phyloP scores from a whole-genome alignment of 2,113 vertebrate species.

The Amazona vittata region DNA sequence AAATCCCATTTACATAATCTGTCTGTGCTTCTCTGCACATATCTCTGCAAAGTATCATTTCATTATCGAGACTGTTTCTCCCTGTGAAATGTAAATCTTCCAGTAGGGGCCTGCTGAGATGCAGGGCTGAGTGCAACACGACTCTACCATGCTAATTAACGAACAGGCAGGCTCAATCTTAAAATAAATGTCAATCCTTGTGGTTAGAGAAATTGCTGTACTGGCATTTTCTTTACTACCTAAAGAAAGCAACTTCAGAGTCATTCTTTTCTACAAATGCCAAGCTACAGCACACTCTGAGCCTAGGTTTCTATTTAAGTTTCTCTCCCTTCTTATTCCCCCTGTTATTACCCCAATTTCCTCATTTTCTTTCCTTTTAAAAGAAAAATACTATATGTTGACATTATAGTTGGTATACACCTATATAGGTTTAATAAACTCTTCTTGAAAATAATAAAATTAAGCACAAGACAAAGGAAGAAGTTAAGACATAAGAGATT shows the following conservation, averaged over 20 bases:
- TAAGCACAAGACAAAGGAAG: background rate
- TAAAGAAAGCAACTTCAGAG: slow-evolving; percentile 13
- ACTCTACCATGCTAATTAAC: slow-evolving; percentile 6
- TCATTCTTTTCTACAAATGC: background rate
- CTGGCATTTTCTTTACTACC: background rate
- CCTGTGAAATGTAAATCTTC: slow-evolving; percentile 50
- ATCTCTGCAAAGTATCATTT: slow-evolving; percentile 44
- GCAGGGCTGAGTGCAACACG: background rate
- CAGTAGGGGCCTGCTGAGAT: background rate
- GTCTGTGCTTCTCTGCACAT: background rate
- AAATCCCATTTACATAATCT: slow-evolving; percentile 41
- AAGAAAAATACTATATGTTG: background rate
- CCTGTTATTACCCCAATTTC: background rate
- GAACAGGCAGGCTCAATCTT: slow-evolving; percentile 10
- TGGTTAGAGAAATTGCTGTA: slow-evolving; percentile 20
- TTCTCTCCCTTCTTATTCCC: background rate
- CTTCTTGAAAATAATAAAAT: background rate
- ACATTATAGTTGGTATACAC: background rate
- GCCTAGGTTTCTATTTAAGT: background rate
- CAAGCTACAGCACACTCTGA: background rate
- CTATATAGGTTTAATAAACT: background rate
- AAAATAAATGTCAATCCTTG: background rate
- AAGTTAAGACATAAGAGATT: background rate
- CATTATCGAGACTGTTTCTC: slow-evolving; percentile 22
- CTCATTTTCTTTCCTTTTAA: background rate